Conservation (phyloP, 2,888 invertebrate genomes). For the Hemicrepidius hirtus region DNA sequence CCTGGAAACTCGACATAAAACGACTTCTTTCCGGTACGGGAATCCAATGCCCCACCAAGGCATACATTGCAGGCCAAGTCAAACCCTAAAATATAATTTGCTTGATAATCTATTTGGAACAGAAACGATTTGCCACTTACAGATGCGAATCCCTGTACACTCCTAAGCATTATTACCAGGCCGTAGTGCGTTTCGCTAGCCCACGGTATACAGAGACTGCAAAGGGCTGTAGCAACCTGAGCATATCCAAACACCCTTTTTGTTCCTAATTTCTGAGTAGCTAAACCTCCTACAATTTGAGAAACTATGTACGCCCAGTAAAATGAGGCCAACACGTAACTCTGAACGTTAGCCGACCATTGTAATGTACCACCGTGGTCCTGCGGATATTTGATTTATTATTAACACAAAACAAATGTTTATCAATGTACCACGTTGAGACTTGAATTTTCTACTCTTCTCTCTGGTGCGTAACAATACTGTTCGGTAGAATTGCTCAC, state of each 20-base stretch:
- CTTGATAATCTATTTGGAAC: too few relatives aligned
- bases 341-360: slow-evolving; percentile 80
- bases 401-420: background rate
- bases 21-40: slow-evolving; percentile 81
- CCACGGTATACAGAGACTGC: slow-evolving; percentile 80
- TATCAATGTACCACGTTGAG: slow-evolving; percentile 58
- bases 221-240: slow-evolving; percentile 80
- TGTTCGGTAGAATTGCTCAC: slow-evolving; percentile 63
- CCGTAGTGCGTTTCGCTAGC: slow-evolving; percentile 79
- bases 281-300: slow-evolving; percentile 81
- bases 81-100: slow-evolving; percentile 73
- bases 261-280: slow-evolving; percentile 82
- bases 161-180: slow-evolving; percentile 77
- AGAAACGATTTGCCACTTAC: too few relatives aligned
- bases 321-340: slow-evolving; percentile 80
- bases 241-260: slow-evolving; percentile 83
- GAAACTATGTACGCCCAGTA: slow-evolving; percentile 85
- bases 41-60: slow-evolving; percentile 83
- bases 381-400: slow-evolving; percentile 57
- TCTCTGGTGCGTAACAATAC: slow-evolving; percentile 62
- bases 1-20: slow-evolving; percentile 86
- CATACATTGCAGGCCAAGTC: slow-evolving; percentile 86
- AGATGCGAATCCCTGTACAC: slow-evolving; percentile 82
- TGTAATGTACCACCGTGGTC: slow-evolving; percentile 76
- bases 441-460: background rate